These are phyloP conservation scores for Platycnemis pennipes DNA, from an alignment of 2,888 invertebrate genomes.

Conservation along the genomic window DNA sequence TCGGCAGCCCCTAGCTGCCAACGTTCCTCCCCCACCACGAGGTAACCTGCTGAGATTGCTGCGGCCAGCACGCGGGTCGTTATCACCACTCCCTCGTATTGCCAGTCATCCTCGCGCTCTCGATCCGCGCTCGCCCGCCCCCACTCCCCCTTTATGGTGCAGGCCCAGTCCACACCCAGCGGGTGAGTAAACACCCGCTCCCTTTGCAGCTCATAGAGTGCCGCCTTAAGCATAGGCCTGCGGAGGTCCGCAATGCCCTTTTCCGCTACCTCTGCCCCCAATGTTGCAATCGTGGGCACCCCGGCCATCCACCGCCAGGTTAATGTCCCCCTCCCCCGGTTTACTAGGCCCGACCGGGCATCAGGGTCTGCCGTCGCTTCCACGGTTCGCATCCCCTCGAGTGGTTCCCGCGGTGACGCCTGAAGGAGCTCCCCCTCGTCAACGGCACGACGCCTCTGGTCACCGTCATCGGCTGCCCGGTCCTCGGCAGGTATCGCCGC, in stretches of 20 bases:
- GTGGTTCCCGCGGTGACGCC: too few relatives aligned
- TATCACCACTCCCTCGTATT: too few relatives aligned
- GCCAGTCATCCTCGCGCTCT: background rate
- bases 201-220: background rate
- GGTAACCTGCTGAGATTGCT: too few relatives aligned
- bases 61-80: too few relatives aligned
- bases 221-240: background rate
- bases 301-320: background rate
- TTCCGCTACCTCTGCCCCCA: background rate
- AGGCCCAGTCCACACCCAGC: background rate
- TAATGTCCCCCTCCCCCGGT: background rate
- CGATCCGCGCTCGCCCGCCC: background rate
- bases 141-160: background rate
- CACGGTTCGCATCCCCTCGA: background rate
- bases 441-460: too few relatives aligned
- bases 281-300: background rate
- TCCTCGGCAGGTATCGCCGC: too few relatives aligned
- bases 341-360: background rate
- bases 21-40: too few relatives aligned
- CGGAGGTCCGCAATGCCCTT: background rate
- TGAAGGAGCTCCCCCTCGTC: too few relatives aligned
- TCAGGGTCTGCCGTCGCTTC: background rate
- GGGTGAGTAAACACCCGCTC: background rate
- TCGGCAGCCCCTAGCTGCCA: too few relatives aligned
- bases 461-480: too few relatives aligned